Base-by-base conservation (phyloP, 2,888 invertebrate species). In the Heteromyza rotundicornis region DNA sequence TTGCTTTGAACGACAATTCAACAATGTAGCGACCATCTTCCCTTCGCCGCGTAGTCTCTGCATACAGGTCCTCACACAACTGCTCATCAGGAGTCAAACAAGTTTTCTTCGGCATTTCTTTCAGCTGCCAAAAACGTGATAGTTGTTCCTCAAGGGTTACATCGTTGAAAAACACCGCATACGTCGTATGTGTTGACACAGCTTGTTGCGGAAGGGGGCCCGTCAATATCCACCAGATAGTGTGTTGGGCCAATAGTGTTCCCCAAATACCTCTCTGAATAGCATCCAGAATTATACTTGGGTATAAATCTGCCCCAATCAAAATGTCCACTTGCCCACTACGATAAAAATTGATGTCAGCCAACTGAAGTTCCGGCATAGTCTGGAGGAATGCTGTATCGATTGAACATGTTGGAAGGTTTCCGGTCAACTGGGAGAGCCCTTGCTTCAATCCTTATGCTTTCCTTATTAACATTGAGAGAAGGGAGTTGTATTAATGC, bases 201-300 rank as follows among this genome's bases (percentile, higher is more conserved):
- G 40, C 20, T 47, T 5, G n/a, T 17, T 23, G 14, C 40, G n/a
- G n/a, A n/a, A n/a, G n/a, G n/a, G n/a, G 40, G 12, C 55, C 40
- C 2, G 55, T 55, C 2, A 55, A 16, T 2, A 40, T 24, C 55
- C 55, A 55, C 23, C 40, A 20, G 2, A 57, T 16, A 8, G 49
- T 47, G 16, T 57, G 27, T 47, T 57, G 57, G 2, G n/a, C n/a
- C n/a, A n/a, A n/a, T n/a, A n/a, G 47, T 19, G 47, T 19, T 20
- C 47, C 47, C 7, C 17, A 19, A 47, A 47, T 14, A 14, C 19
- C 14, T 3, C 47, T 3, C 3, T 47, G 17, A 5, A 20, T 5
- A 2, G 19, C 47, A 47, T 20, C 20, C 17, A 47, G 47, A 5
- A 47, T 19, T 2, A 47, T 20, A 5, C 7, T 3, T 3, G 20